Conservation (phyloP, 2,888 invertebrate genomes). For the Epinotia ramella region DNA sequence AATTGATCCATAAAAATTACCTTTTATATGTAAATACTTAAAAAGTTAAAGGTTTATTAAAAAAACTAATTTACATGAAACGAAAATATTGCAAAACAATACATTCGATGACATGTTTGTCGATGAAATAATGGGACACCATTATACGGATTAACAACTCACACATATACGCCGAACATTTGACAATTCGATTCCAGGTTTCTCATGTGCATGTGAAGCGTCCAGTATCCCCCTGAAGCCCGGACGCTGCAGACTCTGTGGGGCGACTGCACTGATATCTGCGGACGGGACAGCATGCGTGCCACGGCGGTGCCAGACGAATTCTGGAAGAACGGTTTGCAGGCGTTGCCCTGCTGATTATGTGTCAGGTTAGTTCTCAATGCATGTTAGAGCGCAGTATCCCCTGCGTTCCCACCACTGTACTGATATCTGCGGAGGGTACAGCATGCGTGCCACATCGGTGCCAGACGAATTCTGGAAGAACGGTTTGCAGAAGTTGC, state of each 20-base stretch:
- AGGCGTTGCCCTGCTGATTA: constrained; percentile 76
- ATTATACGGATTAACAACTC: not conserved
- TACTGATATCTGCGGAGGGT: no score
- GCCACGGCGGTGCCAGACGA: constrained; percentile 70
- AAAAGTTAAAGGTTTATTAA: no score
- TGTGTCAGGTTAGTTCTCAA: constrained; percentile 63
- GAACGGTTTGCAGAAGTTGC: no score
- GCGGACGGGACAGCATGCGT: constrained; percentile 71
- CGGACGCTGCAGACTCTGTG: constrained; percentile 66
- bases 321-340: constrained; percentile 66
- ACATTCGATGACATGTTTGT: no score
- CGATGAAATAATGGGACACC: not conserved
- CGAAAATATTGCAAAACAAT: no score
- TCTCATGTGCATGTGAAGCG: constrained; percentile 69
- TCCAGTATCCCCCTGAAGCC: constrained; percentile 62
- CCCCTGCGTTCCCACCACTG: no score
- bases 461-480: no score
- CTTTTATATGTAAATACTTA: no score
- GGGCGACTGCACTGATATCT: constrained; percentile 70
- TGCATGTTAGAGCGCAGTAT: no score
- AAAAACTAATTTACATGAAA: no score
- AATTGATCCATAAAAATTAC: no score
- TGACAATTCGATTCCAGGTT: constrained; percentile 59
- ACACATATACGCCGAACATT: not conserved
- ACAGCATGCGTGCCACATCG: no score